phyloP scores from a whole-genome alignment of 30 jellyfish, hydroid and myxozoan species.

The Turritopsis rubra region DNA sequence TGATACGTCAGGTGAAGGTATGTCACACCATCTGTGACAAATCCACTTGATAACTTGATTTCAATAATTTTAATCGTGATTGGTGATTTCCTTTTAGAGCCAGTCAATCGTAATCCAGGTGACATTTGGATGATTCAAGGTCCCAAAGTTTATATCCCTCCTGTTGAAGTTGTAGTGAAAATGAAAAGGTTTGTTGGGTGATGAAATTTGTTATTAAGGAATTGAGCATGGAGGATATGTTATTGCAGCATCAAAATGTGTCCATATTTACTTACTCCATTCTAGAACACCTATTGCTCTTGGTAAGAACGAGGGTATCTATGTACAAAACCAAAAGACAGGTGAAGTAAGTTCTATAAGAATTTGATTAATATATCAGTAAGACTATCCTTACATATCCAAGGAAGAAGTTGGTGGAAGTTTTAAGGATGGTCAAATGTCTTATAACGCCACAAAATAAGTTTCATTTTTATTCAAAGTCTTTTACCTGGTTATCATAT shows the following conservation, averaged over 20 bases:
- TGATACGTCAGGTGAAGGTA: slow-evolving; percentile 37
- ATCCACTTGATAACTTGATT: no score
- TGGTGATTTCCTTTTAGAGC: slow-evolving; percentile 17
- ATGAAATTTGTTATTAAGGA: not conserved
- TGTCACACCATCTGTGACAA: no score
- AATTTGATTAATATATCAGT: not conserved
- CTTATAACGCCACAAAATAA: no score
- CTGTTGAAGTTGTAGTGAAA: slow-evolving; percentile 70
- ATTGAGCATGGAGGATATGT: not conserved
- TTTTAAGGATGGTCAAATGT: no score
- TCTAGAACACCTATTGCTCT: slow-evolving; percentile 66
- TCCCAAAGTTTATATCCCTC: slow-evolving; percentile 77
- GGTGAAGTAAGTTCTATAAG: slow-evolving; percentile 56
- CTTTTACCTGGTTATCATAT: no score
- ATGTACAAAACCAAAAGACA: slow-evolving; percentile 61
- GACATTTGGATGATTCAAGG: slow-evolving; percentile 87
- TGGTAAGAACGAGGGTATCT: slow-evolving; percentile 83
- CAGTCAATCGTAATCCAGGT: slow-evolving; percentile 66
- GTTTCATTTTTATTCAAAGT: not conserved
- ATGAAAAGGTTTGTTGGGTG: slow-evolving; percentile 43
- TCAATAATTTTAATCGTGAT: not conserved
- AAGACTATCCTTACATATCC: no score
- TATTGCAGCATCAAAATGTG: not conserved
- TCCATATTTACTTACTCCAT: not conserved
- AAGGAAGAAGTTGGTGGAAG: no score